These are phyloP conservation scores for Pituophis catenifer DNA, from an alignment of 2,113 vertebrate species.

Conservation along the genomic window DNA sequence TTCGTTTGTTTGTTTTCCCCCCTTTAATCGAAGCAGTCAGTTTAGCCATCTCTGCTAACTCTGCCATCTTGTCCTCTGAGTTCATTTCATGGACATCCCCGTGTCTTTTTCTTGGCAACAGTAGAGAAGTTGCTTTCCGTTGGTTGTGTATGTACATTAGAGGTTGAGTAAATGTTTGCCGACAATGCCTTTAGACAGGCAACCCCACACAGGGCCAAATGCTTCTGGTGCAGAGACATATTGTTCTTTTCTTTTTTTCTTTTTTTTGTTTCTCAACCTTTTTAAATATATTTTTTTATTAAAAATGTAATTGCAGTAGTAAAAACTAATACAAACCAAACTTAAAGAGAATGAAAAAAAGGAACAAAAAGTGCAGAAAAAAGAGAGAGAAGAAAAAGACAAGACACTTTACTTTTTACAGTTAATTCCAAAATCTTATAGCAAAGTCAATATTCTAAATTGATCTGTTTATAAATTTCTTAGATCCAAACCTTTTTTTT, in stretches of 20 bases:
- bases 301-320: neutral
- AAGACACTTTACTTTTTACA: neutral
- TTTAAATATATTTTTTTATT: neutral
- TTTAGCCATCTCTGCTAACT: neutral
- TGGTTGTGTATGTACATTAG: neutral
- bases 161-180: neutral
- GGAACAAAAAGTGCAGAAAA: neutral
- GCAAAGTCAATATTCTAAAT: neutral
- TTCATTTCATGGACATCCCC: neutral
- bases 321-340: neutral
- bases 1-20: too few relatives aligned
- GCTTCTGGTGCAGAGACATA: neutral
- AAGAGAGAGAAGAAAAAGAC: neutral
- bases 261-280: neutral
- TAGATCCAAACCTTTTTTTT: neutral
- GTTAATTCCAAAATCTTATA: neutral
- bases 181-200: neutral
- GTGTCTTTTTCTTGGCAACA: neutral
- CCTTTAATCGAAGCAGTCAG: neutral
- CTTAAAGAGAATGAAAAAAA: neutral
- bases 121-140: neutral
- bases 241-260: too few relatives aligned
- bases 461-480: neutral
- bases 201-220: neutral
- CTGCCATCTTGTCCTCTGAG: neutral